Evolutionary conservation across 2,888 invertebrate genomes (phyloP).

Genomic region (Leucophora obtusa): DNA sequence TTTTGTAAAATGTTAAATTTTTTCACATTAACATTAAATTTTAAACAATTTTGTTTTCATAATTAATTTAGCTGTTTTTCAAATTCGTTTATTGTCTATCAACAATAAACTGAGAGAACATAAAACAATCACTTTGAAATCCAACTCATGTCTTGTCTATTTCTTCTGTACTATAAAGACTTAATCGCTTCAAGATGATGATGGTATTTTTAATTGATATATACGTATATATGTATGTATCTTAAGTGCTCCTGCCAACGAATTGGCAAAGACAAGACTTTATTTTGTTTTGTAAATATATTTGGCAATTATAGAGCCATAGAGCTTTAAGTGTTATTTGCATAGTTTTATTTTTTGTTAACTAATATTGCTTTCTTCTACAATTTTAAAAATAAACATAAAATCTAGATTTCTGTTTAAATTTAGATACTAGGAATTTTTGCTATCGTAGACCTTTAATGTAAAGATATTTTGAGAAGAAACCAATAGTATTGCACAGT

Average conservation of each 20-base stretch:
- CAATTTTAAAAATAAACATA: not conserved
- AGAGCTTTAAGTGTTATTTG: constrained; percentile 18
- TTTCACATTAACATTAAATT: no score
- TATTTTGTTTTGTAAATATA: not conserved
- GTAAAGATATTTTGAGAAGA: not conserved
- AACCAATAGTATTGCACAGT: no score
- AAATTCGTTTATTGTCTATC: no score
- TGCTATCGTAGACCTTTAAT: constrained; percentile 4
- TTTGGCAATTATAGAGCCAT: not conserved
- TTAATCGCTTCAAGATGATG: not conserved
- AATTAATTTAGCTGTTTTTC: no score
- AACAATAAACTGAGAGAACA: no score
- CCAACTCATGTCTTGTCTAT: not conserved
- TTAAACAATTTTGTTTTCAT: no score
- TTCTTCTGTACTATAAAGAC: not conserved
- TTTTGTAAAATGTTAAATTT: no score
- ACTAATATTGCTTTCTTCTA: not conserved
- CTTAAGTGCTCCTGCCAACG: not conserved
- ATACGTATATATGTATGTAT: no score
- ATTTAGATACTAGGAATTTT: not conserved
- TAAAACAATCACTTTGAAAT: not conserved
- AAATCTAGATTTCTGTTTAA: constrained; percentile 9
- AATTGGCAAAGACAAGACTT: not conserved
- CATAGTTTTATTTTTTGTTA: not conserved
- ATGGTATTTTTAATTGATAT: not conserved